phyloP scores from a whole-genome alignment of 2,888 invertebrate genomes.

The Dermolepida albohirtum region DNA sequence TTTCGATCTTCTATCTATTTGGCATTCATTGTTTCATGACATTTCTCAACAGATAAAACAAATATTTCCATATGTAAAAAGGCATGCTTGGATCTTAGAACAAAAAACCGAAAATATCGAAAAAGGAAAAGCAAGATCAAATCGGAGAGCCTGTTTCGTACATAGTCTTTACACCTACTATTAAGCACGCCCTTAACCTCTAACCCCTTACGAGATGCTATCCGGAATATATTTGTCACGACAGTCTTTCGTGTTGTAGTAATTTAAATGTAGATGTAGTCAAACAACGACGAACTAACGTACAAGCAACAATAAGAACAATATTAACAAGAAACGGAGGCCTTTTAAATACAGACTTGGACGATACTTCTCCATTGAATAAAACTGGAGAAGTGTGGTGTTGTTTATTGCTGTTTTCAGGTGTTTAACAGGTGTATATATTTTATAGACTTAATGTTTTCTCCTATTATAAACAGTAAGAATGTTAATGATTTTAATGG shows the following conservation, averaged over 20 bases:
- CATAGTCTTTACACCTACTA: slow-evolving; percentile 43
- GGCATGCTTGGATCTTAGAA: neutral
- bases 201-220: slow-evolving; percentile 52
- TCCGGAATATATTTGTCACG: slow-evolving; percentile 60
- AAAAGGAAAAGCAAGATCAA: slow-evolving; percentile 2
- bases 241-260: slow-evolving; percentile 56
- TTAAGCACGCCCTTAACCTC: slow-evolving; percentile 46
- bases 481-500: too few species aligned
- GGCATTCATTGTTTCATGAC: slow-evolving; percentile 18
- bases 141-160: slow-evolving; percentile 2
- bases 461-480: too few species aligned
- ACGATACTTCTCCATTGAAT: slow-evolving; percentile 4
- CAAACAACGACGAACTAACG: slow-evolving; percentile 23
- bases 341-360: neutral
- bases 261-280: slow-evolving; percentile 58
- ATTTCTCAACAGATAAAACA: slow-evolving; percentile 2
- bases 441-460: too few species aligned
- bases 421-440: neutral
- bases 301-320: slow-evolving; percentile 8
- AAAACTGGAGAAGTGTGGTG: slow-evolving; percentile 7
- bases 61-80: slow-evolving; percentile 34
- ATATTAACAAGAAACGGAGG: slow-evolving; percentile 12
- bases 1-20: neutral
- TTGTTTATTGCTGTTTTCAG: slow-evolving; percentile 33
- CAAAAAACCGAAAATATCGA: slow-evolving; percentile 3